Evolutionary conservation across 2,888 invertebrate genomes (phyloP), one percentile per base, ranked within the genome.

Genomic region (Acrobasis suavella): DNA sequence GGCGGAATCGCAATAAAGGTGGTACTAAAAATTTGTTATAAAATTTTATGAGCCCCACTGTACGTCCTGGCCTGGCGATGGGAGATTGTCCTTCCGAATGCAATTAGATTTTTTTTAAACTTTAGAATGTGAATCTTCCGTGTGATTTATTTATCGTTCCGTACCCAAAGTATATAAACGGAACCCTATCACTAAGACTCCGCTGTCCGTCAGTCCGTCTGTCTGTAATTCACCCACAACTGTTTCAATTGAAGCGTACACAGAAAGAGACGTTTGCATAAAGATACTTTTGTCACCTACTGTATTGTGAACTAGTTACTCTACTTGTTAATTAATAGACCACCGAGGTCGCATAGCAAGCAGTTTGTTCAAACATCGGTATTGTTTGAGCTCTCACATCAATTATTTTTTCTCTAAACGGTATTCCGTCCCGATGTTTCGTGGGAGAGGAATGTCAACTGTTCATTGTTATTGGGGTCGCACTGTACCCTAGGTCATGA

Each of bases 21-120:
- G 14, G 52, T 17, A 52, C 52, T 52, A 52, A 52, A 37, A 52
- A 52, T 52, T 37, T 37, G 37, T 37, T 52, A 52, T 52, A 52
- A 52, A 52, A 52, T 32, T 32, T 52, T 37, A 52, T 37, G 52
- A 52, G 32, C 52, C n/a, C 2, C 32, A 32, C 32, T 14, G 51
- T 51, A 22, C 32, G 51, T 22, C 51, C 32, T 32, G 32, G 5
- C 32, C 5, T 22, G 17, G 51, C 22, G 10, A 51, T 10, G 14
- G 12, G 51, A 10, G 50, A 50, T 50, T 50, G 50, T 17, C 17
- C 16, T 50, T 50, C 16, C 9, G 7, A 5, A 32, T 32, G 32
- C 32, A 32, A 32, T 32, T 32, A 32, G 32, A 8, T 32, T 32
- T 32, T 7, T 32, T 32, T 32, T 32, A 32, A 32, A 0, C 32